Evolutionary conservation across 2,797 vertebrate species (phyloP).

Genomic region (Lutjanus campechanus): DNA sequence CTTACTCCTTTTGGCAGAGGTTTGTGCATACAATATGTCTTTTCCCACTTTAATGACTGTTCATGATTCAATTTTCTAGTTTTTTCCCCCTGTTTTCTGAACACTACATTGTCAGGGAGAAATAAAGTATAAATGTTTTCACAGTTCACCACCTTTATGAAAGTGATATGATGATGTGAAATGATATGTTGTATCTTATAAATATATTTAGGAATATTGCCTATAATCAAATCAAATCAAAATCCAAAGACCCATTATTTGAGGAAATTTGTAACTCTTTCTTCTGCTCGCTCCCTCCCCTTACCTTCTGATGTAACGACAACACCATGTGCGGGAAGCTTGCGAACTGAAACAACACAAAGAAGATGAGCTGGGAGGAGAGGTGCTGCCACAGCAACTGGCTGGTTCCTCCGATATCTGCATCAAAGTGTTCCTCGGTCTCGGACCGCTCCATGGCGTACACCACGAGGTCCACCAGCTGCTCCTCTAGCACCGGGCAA

Average conservation of each 20-base stretch:
- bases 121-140: too few species aligned
- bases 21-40: background rate
- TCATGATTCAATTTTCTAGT: background rate
- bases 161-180: too few species aligned
- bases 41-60: too few species aligned
- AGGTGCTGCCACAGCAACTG: slow-evolving; percentile 99
- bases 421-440: slow-evolving; percentile 94
- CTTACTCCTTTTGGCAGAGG: background rate
- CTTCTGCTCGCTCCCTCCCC: background rate
- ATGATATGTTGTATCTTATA: too few species aligned
- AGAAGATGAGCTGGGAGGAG: slow-evolving; percentile 99
- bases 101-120: too few species aligned
- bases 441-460: slow-evolving; percentile 99
- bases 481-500: slow-evolving; percentile 98
- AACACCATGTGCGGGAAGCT: slow-evolving; percentile 99
- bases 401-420: slow-evolving; percentile 96
- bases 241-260: background rate
- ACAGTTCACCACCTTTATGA: too few species aligned
- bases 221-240: background rate
- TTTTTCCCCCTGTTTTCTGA: background rate
- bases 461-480: slow-evolving; percentile 99
- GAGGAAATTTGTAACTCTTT: background rate
- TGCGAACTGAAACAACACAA: slow-evolving; percentile 99
- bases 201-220: too few species aligned
- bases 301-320: slow-evolving; percentile 98